Base-by-base conservation (phyloP, 92 coral and sea anemone genomes). In the Umimayanthus chanpuru region DNA sequence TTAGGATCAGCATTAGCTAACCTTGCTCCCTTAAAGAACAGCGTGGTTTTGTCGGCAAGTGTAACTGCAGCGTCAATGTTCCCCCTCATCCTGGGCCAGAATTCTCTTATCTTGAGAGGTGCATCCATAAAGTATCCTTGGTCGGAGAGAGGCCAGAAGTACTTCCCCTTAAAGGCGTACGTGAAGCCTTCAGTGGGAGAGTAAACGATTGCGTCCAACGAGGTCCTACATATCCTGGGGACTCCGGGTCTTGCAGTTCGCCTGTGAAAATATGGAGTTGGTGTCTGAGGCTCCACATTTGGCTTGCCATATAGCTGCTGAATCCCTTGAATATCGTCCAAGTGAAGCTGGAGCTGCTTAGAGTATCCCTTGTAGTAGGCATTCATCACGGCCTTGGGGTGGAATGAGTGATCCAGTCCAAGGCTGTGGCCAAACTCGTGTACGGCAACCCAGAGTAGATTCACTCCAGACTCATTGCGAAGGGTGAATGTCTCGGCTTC, bases 371-470 rank as follows among this genome's bases (percentile, higher is more conserved):
- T 90, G 85, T 97, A 95, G 85, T 81, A 92, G 32, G 99, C 98
- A 82, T 90, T 94, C 99, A 97, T 97, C 6, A 97, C 85, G 8
- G 99, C 98, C 8, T 90, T 82, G 43, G 76, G 71, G 39, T 91
- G 40, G 4, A 81, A 77, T 20, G 99, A 97, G 71, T 97, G 99
- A 70, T 92, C 99, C 12, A 97, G 93, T 9, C 99, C 99, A 81
- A 97, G 73, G 58, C 97, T 92, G 82, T 97, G 99, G 0, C 99
- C 99, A 68, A 97, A 90, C 84, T 97, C 99, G 89, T 97, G 99
- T 0, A 91, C 96, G 5, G 97, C 98, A n/a, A 94, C 90, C 99
- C 99, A 97, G 58, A 88, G 78, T 18, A 97, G 92, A 38, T 97
- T 94, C 30, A 93, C 91, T 16, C 98, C 99, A 28, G 71, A 32